Base-by-base conservation (phyloP, 2,113 vertebrate genomes). In the Mustela lutreola region DNA sequence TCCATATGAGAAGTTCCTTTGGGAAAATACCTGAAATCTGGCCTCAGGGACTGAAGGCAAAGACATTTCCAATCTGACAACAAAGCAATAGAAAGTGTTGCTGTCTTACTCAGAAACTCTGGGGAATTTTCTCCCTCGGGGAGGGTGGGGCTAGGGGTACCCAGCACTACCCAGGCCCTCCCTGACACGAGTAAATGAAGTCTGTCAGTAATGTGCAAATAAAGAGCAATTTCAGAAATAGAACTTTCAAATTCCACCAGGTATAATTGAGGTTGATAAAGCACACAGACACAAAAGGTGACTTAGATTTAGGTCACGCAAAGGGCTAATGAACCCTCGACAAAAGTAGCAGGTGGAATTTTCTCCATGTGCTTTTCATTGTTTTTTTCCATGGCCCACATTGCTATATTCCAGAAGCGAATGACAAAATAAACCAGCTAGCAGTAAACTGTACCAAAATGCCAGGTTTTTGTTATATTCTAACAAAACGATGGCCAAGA, bases 21-120 rank as follows among this genome's bases (percentile, higher is more conserved):
- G 83, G 85, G 86, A 70, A 93, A 95, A 93, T 70, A 91, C 85
- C 84, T 63, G 63, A 91, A 95, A 75, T 89, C n/a, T 83, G 89
- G 95, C 94, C 86, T 93, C 81, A 90, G 92, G 81, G 92, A 88
- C 67, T 58, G 42, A 96, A 89, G 83, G 94, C 31, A 11, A 65
- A 92, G 83, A 96, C 45, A 87, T 39, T 93, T 83, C 56, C n/a
- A 65, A 24, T 39, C 86, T 89, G 86, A 96, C 62, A 87, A 91
- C 28, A 96, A 97, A 95, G 88, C 19, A 36, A 39, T 93, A 56
- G n/a, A 91, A 39, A 15, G 14, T 81, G 71, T 10, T 91, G 39
- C 76, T 80, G 83, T 70, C 42, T 85, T n/a, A 85, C 63, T 85
- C 81, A 91, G n/a, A 94, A 39, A 8, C 71, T 63, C 87, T 48